A percentile compares a stretch with the other conserved stretches of the same genome.
These are phyloP conservation scores for Rhinella marina DNA, from an alignment of 2,797 vertebrate species.

Conservation along the genomic window DNA sequence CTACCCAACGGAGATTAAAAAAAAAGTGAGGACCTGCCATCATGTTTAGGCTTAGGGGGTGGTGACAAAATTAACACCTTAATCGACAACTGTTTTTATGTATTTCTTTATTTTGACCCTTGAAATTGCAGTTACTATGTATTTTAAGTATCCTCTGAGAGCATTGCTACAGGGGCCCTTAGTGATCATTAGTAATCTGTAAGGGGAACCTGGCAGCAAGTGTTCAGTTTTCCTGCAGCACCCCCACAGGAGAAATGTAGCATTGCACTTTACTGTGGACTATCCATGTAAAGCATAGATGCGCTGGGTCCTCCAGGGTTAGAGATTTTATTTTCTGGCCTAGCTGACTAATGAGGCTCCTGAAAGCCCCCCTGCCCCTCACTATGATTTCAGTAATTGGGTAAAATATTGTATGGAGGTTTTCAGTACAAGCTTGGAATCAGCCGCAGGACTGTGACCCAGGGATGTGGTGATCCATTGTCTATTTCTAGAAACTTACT, in stretches of 20 bases:
- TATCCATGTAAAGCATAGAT: not conserved
- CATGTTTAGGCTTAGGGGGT: no score
- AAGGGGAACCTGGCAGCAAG: not conserved
- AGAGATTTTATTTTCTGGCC: not conserved
- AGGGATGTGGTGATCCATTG: not conserved
- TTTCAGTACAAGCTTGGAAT: not conserved
- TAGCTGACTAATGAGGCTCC: not conserved
- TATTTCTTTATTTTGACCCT: no score
- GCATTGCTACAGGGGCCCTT: not conserved
- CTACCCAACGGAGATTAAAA: no score
- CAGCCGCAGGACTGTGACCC: not conserved
- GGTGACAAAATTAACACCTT: no score
- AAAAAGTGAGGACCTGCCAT: no score
- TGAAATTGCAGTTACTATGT: no score
- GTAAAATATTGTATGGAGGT: not conserved
- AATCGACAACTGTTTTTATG: no score
- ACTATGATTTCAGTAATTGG: not conserved
- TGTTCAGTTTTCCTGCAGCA: not conserved
- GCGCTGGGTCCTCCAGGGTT: not conserved
- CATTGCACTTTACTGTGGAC: not conserved
- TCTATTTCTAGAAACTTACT: slow-evolving; percentile 22
- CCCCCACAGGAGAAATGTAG: not conserved
- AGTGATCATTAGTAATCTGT: not conserved
- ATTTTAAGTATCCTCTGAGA: no score
- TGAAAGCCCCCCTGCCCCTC: no score